These are phyloP conservation scores for Drosophila pseudotakahashii DNA, from an alignment of 2,888 invertebrate species.

Conservation along the genomic window DNA sequence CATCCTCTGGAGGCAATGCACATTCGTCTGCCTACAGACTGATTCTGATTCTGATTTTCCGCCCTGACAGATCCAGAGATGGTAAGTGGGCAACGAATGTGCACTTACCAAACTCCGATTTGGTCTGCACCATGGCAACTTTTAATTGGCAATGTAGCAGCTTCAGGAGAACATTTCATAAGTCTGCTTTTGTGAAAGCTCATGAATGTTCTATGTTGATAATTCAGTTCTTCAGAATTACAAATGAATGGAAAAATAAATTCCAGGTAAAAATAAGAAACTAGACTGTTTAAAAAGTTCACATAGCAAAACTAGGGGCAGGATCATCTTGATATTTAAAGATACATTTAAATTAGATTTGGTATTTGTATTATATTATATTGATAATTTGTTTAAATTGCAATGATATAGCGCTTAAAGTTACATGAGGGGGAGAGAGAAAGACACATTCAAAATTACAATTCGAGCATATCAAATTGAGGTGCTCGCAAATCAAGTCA, in stretches of 20 bases:
- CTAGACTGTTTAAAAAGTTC: too few species aligned
- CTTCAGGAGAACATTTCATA: conserved; percentile 5
- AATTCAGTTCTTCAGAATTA: background rate
- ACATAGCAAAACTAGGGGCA: too few species aligned
- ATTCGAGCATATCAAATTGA: too few species aligned
- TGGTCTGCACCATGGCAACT: conserved; percentile 11
- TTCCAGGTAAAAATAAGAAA: background rate
- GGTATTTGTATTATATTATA: too few species aligned
- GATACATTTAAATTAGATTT: too few species aligned
- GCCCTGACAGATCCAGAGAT: conserved; percentile 13
- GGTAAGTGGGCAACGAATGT: conserved; percentile 3
- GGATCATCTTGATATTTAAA: too few species aligned
- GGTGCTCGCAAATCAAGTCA: too few species aligned
- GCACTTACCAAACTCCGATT: conserved; percentile 21
- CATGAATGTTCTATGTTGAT: background rate
- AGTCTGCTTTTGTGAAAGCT: conserved; percentile 1
- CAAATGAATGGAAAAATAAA: background rate
- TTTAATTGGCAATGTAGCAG: conserved; percentile 35
- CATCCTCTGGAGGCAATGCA: conserved; percentile 2
- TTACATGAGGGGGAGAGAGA: too few species aligned
- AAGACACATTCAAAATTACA: too few species aligned
- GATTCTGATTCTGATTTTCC: conserved; percentile 28
- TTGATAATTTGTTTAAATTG: too few species aligned
- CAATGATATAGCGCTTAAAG: too few species aligned
- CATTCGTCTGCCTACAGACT: conserved; percentile 18